These are phyloP conservation scores for Micromesistius poutassou DNA, from an alignment of 2,797 vertebrate species.

Conservation along the genomic window DNA sequence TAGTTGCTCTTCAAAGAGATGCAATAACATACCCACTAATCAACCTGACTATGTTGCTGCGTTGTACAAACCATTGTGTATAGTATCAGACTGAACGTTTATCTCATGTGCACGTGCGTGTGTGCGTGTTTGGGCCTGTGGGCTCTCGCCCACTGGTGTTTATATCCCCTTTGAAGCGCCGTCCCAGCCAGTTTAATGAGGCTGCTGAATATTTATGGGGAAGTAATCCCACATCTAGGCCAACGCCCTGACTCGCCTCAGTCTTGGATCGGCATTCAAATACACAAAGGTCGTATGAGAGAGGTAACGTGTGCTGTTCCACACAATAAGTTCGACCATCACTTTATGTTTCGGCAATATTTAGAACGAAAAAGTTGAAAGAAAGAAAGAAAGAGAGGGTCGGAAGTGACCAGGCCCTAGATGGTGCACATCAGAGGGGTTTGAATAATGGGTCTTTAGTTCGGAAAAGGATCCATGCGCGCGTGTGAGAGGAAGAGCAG, in stretches of 20 bases:
- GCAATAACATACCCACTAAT: neutral
- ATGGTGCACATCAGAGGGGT: no score
- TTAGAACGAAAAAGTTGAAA: conserved; percentile 15
- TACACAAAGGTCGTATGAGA: neutral
- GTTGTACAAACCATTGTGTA: neutral
- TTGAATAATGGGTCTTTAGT: no score
- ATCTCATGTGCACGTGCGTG: neutral
- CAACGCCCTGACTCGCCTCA: conserved; percentile 47
- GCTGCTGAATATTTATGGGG: conserved; percentile 67
- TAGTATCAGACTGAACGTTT: neutral
- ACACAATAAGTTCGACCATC: neutral
- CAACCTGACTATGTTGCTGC: neutral
- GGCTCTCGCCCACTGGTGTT: conserved; percentile 44
- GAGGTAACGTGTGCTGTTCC: neutral
- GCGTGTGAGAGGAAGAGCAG: neutral
- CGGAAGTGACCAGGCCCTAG: no score
- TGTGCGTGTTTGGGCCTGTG: conserved; percentile 6
- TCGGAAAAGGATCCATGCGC: no score
- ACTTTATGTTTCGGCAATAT: neutral
- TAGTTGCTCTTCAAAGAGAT: neutral
- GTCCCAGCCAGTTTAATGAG: conserved; percentile 59
- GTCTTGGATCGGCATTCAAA: conserved; percentile 18
- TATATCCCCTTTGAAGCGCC: conserved; percentile 55
- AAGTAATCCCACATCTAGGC: conserved; percentile 54
- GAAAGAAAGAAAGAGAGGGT: neutral